phyloP scores from a whole-genome alignment of 2,888 invertebrate genomes.

The Cantharis rufa region DNA sequence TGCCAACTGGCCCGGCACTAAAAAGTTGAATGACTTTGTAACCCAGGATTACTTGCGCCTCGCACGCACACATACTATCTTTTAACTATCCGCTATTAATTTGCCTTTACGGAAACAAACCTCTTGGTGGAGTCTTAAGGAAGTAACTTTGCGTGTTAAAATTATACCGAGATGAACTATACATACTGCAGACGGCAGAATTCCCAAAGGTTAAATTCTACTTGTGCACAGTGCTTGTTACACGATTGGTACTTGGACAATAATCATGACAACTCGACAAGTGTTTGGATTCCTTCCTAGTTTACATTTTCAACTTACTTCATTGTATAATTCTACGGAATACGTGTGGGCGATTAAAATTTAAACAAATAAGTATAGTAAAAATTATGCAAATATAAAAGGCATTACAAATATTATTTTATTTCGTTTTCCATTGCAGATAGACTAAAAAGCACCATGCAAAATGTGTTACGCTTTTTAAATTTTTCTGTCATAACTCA shows the following conservation, averaged over 20 bases:
- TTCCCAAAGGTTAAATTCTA: slow-evolving; percentile 16
- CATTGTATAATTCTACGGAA: not conserved
- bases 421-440: not conserved
- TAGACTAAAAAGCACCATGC: not conserved
- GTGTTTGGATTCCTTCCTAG: not conserved
- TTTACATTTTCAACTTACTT: not conserved
- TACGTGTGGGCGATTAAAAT: not conserved
- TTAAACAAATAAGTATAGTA: no score
- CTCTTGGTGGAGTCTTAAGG: slow-evolving; percentile 20
- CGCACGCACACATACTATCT: slow-evolving; percentile 42
- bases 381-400: not conserved
- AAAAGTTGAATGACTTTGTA: slow-evolving; percentile 52
- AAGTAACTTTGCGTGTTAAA: slow-evolving; percentile 17
- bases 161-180: slow-evolving; percentile 20
- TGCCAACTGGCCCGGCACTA: slow-evolving; percentile 51
- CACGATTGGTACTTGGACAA: slow-evolving; percentile 14
- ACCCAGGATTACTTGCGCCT: slow-evolving; percentile 41
- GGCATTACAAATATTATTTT: not conserved
- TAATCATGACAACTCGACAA: slow-evolving; percentile 10
- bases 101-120: slow-evolving; percentile 23
- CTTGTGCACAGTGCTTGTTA: slow-evolving; percentile 17
- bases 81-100: slow-evolving; percentile 30
- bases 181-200: slow-evolving; percentile 7
- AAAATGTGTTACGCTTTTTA: not conserved
- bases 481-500: not conserved